A percentile compares a stretch with the other conserved stretches of the same genome.
phyloP scores from a whole-genome alignment of 2,888 invertebrate genomes.

The Parnassius smintheus region DNA sequence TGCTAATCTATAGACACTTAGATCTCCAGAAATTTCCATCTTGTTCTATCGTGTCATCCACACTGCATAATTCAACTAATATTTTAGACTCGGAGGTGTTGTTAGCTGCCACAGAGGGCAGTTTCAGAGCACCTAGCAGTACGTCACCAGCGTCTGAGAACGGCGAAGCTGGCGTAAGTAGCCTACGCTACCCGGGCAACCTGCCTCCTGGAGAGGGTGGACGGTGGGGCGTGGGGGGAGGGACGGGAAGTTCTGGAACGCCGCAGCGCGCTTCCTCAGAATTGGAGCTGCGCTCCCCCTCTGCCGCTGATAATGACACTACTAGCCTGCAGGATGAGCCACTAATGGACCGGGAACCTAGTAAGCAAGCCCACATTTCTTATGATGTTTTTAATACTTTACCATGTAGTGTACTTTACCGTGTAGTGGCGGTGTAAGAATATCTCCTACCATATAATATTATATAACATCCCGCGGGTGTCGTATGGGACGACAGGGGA shows the following conservation, averaged over 20 bases:
- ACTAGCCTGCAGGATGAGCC: conserved; percentile 60
- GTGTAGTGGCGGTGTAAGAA: no score
- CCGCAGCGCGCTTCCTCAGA: conserved; percentile 54
- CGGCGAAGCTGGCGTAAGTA: conserved; percentile 1
- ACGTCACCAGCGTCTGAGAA: conserved; percentile 1
- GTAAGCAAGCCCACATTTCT: not conserved
- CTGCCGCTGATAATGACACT: conserved; percentile 39
- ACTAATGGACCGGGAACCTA: conserved; percentile 31
- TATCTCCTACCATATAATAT: no score
- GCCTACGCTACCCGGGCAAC: not conserved
- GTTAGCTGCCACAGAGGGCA: conserved; percentile 32
- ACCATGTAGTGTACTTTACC: no score
- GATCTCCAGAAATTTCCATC: no score
- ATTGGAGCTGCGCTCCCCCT: conserved; percentile 50
- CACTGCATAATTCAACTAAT: not conserved
- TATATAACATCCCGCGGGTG: no score
- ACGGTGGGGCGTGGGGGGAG: not conserved
- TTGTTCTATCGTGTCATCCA: no score
- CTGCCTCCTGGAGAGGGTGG: conserved; percentile 7
- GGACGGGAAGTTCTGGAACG: conserved; percentile 25
- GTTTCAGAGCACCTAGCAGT: conserved; percentile 25
- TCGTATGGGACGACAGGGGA: no score
- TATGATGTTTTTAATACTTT: no score
- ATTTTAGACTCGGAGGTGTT: conserved; percentile 61
- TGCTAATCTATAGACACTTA: no score